Conservation (phyloP, 2,113 vertebrate genomes). For the Gallinago jamesoni region DNA sequence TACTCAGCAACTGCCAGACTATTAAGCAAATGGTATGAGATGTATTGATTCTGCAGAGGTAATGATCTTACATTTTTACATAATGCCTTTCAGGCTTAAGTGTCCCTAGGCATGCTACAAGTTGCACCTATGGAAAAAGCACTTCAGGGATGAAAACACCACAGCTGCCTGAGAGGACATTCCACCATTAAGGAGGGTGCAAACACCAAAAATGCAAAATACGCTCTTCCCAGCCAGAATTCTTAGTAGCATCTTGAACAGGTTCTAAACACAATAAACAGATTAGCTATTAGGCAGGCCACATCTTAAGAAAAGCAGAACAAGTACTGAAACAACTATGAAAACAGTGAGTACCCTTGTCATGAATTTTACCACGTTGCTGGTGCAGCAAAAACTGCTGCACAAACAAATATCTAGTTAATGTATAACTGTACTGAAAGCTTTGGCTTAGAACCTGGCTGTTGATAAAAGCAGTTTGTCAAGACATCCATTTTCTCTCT, state of each 20-base stretch:
- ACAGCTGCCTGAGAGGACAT: not conserved
- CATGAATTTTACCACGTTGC: not conserved
- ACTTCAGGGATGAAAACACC: not conserved
- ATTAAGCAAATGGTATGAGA: not conserved
- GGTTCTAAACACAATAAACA: not conserved
- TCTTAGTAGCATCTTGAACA: not conserved
- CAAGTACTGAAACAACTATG: not conserved
- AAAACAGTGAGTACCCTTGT: not conserved
- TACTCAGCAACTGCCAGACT: not conserved
- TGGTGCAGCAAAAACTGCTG: not conserved
- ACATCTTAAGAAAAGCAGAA: not conserved
- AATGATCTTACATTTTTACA: not conserved
- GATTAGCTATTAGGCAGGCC: not conserved
- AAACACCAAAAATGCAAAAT: not conserved
- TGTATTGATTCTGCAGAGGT: not conserved
- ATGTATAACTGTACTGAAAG: constrained; percentile 3
- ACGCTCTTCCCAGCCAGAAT: not conserved
- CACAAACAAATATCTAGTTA: not conserved
- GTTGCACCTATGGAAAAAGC: not conserved
- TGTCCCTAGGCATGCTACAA: not conserved
- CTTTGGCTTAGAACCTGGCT: not conserved
- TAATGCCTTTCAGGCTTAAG: not conserved
- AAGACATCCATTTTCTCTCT: constrained; percentile 8
- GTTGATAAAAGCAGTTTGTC: constrained; percentile 11
- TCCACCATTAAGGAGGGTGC: not conserved